These are phyloP conservation scores for Esox lucius DNA, from an alignment of 2,797 vertebrate genomes.

Conservation along the genomic window DNA sequence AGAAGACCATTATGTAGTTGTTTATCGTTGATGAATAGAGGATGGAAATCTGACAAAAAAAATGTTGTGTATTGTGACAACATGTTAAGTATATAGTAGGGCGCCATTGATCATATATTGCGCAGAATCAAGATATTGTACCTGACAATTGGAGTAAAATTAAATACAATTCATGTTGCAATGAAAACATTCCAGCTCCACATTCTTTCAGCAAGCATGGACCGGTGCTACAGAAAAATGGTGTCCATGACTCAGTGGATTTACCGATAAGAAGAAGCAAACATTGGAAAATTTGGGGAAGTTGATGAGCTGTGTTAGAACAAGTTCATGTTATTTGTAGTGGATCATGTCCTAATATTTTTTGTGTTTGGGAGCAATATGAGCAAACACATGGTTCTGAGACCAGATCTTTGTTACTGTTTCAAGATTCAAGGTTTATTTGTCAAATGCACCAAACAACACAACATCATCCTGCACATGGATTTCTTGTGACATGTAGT, in stretches of 20 bases:
- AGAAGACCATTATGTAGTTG: not conserved
- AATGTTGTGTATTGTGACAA: too few relatives aligned
- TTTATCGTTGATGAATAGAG: not conserved
- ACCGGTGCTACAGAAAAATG: constrained; percentile 34
- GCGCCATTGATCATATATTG: not conserved
- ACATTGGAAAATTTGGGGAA: not conserved
- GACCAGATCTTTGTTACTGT: constrained; percentile 15
- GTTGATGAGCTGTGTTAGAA: constrained; percentile 30
- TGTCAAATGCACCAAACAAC: too few relatives aligned
- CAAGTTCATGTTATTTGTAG: constrained; percentile 27
- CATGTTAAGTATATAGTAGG: too few relatives aligned
- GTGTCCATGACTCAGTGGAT: constrained; percentile 32
- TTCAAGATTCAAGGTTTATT: too few relatives aligned
- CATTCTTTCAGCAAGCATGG: constrained; percentile 62
- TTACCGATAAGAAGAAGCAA: constrained; percentile 6
- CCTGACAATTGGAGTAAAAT: constrained; percentile 9
- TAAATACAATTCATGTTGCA: constrained; percentile 20
- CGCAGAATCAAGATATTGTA: not conserved
- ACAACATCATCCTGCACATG: too few relatives aligned
- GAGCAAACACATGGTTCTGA: constrained; percentile 26
- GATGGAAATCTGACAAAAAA: too few relatives aligned
- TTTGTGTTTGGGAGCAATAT: constrained; percentile 4
- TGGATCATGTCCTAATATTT: constrained; percentile 30
- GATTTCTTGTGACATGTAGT: too few relatives aligned
- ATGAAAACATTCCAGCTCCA: constrained; percentile 43